Evolutionary conservation across 1,140 invertebrate species (phyloP).

Genomic region (Drosophila ogumai): DNA sequence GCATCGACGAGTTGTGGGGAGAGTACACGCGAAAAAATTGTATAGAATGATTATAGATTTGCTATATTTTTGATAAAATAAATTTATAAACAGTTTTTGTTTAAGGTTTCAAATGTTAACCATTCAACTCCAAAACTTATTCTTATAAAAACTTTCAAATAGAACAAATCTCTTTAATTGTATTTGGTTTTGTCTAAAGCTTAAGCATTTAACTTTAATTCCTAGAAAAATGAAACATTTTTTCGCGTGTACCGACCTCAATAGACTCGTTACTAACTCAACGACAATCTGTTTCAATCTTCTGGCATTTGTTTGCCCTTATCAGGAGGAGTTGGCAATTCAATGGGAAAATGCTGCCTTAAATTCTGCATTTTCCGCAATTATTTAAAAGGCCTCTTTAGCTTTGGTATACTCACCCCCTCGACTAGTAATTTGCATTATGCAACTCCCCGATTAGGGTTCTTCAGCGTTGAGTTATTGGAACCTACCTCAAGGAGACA

Average conservation of each 20-base stretch:
- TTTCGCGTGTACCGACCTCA: slow-evolving; percentile 19
- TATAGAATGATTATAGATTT: neutral
- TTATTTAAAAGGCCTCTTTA: slow-evolving; percentile 6
- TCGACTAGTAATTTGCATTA: slow-evolving; percentile 28
- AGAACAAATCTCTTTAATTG: neutral
- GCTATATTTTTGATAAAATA: neutral
- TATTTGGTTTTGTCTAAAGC: too few species aligned
- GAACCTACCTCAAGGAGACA: slow-evolving; percentile 70
- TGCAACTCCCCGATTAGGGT: slow-evolving; percentile 26
- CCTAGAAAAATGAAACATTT: neutral
- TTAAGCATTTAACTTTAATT: too few species aligned
- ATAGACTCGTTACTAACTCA: slow-evolving; percentile 68
- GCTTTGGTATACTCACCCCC: neutral
- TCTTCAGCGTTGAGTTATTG: slow-evolving; percentile 10
- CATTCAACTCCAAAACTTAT: neutral
- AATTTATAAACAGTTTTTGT: neutral
- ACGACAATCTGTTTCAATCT: slow-evolving; percentile 70
- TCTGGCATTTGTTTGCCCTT: slow-evolving; percentile 47
- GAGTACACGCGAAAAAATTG: slow-evolving; percentile 3
- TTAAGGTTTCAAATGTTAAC: neutral
- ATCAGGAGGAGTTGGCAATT: slow-evolving; percentile 24
- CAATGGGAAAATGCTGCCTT: slow-evolving; percentile 29
- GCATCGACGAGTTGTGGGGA: slow-evolving; percentile 30
- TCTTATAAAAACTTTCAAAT: too few species aligned
- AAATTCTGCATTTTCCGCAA: slow-evolving; percentile 21